Percentiles rank a stretch among this genome's conserved stretches.
These are phyloP conservation scores for Leuctra nigra DNA, from an alignment of 2,888 invertebrate species.

Conservation along the genomic window DNA sequence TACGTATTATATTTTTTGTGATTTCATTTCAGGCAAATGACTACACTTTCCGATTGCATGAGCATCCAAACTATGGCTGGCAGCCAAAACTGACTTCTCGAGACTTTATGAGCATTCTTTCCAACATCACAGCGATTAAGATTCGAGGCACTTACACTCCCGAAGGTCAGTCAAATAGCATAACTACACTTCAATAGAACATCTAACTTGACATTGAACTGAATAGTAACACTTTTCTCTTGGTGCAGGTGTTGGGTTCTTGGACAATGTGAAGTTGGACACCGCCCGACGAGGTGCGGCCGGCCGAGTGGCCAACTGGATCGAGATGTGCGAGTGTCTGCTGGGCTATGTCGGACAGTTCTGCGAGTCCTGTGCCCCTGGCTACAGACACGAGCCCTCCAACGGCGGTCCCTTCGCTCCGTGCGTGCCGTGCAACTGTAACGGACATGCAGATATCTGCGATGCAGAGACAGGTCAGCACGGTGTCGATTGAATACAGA, in stretches of 20 bases:
- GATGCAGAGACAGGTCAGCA: constrained; percentile 80
- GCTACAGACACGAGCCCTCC: constrained; percentile 86
- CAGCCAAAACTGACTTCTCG: constrained; percentile 80
- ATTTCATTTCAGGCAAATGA: constrained; percentile 51
- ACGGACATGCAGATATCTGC: constrained; percentile 93
- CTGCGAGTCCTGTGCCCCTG: constrained; percentile 95
- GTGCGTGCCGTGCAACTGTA: constrained; percentile 95
- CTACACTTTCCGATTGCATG: constrained; percentile 83
- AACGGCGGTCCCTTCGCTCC: constrained; percentile 89
- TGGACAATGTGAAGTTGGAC: constrained; percentile 84
- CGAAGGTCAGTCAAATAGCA: constrained; percentile 59
- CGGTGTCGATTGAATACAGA: too few species aligned
- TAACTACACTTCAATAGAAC: too few species aligned
- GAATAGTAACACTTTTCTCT: background rate
- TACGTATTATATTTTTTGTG: too few species aligned
- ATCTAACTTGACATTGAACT: background rate
- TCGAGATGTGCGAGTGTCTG: constrained; percentile 90
- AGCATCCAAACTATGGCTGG: constrained; percentile 90
- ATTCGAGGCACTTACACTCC: constrained; percentile 87
- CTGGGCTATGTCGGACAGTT: constrained; percentile 85
- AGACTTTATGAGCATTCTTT: constrained; percentile 86
- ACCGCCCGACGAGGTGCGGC: constrained; percentile 80
- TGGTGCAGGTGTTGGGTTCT: constrained; percentile 61
- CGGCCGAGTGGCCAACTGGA: constrained; percentile 79
- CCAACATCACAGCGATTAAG: constrained; percentile 90